Conservation (phyloP, 2,113 vertebrate genomes). For the Ammodytes dubius region DNA sequence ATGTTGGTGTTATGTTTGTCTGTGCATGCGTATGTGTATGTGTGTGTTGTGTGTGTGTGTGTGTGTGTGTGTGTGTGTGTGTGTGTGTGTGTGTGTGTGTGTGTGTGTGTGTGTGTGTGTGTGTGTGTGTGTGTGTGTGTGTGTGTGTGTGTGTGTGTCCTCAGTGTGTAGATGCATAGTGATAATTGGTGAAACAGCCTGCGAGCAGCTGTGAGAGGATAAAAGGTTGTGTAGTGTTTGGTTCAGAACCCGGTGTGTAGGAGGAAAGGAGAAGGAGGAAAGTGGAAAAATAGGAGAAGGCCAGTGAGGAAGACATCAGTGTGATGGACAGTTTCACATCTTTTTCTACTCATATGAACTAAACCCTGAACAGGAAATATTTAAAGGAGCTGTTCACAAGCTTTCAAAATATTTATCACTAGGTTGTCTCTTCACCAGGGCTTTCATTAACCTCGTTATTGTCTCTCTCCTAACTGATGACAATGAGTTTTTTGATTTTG, state of each 20-base stretch:
- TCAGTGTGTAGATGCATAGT: constrained; percentile 76
- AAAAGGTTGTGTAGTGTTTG: constrained; percentile 76
- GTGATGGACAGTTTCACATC: too few species aligned
- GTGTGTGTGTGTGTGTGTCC: constrained; percentile 64
- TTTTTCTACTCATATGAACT: too few species aligned
- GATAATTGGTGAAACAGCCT: constrained; percentile 86
- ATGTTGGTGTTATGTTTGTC: constrained; percentile 54
- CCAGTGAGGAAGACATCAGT: constrained; percentile 17
- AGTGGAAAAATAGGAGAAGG: constrained; percentile 29
- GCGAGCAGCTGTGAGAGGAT: constrained; percentile 83
- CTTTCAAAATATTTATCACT: not conserved
- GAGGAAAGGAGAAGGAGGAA: constrained; percentile 46
- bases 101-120: constrained; percentile 56
- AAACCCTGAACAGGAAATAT: not conserved
- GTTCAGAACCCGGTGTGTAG: constrained; percentile 64
- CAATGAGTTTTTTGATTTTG: not conserved
- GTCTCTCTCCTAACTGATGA: not conserved
- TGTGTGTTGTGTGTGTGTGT: constrained; percentile 51
- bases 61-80: constrained; percentile 34
- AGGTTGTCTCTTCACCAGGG: not conserved
- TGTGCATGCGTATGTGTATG: not conserved
- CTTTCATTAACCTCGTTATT: not conserved
- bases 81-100: constrained; percentile 68
- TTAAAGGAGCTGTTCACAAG: not conserved
- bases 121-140: constrained; percentile 36